Base-by-base conservation (phyloP, 2,888 invertebrate species). In the Sarcophaga variegata region DNA sequence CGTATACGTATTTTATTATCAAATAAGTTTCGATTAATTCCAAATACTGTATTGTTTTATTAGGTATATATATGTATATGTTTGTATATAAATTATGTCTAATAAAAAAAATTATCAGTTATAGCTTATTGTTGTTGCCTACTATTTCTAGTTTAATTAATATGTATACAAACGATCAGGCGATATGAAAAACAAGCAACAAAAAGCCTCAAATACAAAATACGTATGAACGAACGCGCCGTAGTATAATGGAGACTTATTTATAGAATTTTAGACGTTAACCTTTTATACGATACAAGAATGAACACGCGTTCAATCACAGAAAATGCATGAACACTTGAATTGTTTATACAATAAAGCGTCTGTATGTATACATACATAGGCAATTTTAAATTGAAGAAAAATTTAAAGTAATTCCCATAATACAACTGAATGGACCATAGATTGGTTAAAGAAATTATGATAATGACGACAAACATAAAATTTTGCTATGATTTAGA, bases 121-220 rank as follows among this genome's bases (percentile, higher is more conserved):
- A 45, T 4, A 22, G 62, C 17, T 22, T 67, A 25, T 74, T 76
- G 11, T 77, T 71, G 63, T 4, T 82, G 3, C 64, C 70, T 66
- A 71, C 63, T 62, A 60, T 69, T 49, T 71, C 25, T 70, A 79
- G 54, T 62, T 49, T 70, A 69, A 74, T 66, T 59, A 66, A 27
- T 64, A 10, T 49, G 70, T 64, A 49, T 60, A 20, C 59, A 71
- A 83, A 82, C 71, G 45, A 83, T 83, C 77, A 77, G 70, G 77
- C 77, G 25, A 83, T 77, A 66, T 80, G 11, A 75, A 75, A 59
- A 47, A 59, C 12, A 37, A 45, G 25, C 60, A 62, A 69, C 37
- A 62, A n/a, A 63, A n/a, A 45, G 12, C 12, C 17, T n/a, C 25
- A 17, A 14, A 17, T 8, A 60, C 20, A 25, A 17, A n/a, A 60